Percentiles rank a stretch among this genome's conserved stretches.
Conservation (phyloP, 2,113 vertebrate species). For the Xiphorhynchus elegans region DNA sequence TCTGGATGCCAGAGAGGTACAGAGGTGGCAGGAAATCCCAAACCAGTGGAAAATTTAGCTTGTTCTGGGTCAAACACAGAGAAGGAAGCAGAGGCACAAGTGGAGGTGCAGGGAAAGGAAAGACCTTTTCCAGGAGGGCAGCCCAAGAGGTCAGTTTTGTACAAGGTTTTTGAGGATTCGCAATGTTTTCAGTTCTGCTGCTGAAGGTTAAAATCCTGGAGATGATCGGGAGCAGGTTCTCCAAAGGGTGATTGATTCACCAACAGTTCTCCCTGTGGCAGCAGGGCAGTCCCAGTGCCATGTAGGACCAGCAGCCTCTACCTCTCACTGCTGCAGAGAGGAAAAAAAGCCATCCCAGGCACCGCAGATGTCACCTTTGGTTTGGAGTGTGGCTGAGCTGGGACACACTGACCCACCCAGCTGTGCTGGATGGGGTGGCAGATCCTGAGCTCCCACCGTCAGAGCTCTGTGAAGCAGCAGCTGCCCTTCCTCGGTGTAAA, state of each 20-base stretch:
- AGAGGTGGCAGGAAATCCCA: conserved; percentile 43
- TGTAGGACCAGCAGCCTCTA: accelerated
- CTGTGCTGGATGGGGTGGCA: background rate
- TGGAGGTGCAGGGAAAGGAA: background rate
- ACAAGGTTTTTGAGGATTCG: background rate
- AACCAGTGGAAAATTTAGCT: background rate
- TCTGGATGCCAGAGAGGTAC: background rate
- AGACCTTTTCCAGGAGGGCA: background rate
- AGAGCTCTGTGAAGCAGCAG: background rate
- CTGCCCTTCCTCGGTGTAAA: background rate
- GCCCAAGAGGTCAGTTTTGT: background rate
- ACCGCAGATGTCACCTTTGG: background rate
- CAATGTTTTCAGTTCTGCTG: accelerated
- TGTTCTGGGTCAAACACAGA: background rate
- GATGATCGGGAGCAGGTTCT: background rate
- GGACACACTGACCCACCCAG: background rate
- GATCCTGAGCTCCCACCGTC: accelerated
- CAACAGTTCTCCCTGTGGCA: accelerated
- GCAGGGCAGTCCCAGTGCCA: accelerated
- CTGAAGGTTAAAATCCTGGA: background rate
- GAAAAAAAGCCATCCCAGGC: background rate
- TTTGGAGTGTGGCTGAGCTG: background rate
- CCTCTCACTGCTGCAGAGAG: background rate
- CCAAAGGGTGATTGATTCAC: accelerated
- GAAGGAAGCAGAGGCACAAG: background rate